A percentile compares a stretch with the other conserved stretches of the same genome.
Conservation (phyloP, 2,797 vertebrate genomes). For the Toxotes lorentzi region DNA sequence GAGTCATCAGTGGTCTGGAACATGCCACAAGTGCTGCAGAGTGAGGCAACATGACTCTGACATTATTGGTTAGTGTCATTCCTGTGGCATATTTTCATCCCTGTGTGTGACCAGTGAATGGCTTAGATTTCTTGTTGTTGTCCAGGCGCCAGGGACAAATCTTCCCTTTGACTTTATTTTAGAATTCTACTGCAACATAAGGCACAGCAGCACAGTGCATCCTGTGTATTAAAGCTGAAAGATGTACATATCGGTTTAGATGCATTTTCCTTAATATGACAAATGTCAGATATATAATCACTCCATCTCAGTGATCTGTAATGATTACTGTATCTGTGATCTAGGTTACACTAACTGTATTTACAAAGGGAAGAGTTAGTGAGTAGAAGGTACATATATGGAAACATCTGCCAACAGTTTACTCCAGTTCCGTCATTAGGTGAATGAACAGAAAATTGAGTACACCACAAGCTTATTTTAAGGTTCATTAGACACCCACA, state of each 20-base stretch:
- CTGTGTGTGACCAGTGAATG: conserved; percentile 24
- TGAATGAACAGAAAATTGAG: conserved; percentile 42
- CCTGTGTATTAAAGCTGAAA: neutral
- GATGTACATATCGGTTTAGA: neutral
- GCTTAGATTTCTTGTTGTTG: conserved; percentile 38
- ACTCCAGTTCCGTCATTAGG: conserved; percentile 54
- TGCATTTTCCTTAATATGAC: conserved; percentile 3
- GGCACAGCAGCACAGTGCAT: neutral
- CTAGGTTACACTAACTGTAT: neutral
- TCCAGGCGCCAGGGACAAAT: conserved; percentile 30
- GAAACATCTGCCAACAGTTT: conserved; percentile 72
- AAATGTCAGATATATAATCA: neutral
- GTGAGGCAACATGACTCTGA: conserved; percentile 26
- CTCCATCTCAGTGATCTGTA: neutral
- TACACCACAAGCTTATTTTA: conserved; percentile 58
- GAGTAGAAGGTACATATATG: conserved; percentile 13
- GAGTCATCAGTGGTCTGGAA: conserved; percentile 54
- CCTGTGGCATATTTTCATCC: conserved; percentile 46
- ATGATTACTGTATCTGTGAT: neutral
- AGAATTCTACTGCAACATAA: conserved; percentile 32
- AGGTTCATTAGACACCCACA: conserved; percentile 59
- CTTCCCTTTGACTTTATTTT: conserved; percentile 39
- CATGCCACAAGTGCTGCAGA: conserved; percentile 14
- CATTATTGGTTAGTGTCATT: conserved; percentile 44
- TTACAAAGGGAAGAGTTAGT: conserved; percentile 4